Evolutionary conservation across 2,888 invertebrate species (phyloP), one percentile per base, ranked within the genome.

Genomic region (Perizoma affinitatum): DNA sequence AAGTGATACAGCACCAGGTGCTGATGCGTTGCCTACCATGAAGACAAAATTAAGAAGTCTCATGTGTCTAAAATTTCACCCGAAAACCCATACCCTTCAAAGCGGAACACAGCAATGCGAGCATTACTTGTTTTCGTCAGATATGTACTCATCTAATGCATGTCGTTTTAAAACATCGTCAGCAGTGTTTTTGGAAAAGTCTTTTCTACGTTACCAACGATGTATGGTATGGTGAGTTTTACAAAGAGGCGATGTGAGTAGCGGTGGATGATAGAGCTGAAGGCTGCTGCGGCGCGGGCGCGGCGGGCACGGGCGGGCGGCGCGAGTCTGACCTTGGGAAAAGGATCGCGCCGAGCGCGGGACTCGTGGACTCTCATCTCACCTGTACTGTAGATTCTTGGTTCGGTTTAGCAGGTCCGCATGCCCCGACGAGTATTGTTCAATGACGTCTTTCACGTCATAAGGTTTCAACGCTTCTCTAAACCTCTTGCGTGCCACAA

Each of bases 391-490:
- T 77, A 97, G 94, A 92, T 95, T 96, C 94, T 96, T 97, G 86
- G 97, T 96, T 89, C 97, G 93, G 85, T 96, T 96, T 83, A 97
- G 94, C 87, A 97, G 95, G 91, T 97, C 97, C 71, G 97, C 96
- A 89, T 97, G 96, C 82, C 95, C 95, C 76, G 96, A 96, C 66
- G 96, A 96, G 93, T 97, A 97, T 92, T 97, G 97, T 90, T 97
- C 97, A 89, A 97, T 97, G 87, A 97, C 97, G 93, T 97, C 97
- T 94, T 97, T 97, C 83, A 97, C 97, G 93, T 97, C 97, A 92
- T 97, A 97, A 72, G 97, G 97, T 93, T 97, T 96, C 88, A 97
- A 94, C 80, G 97, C 97, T 93, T 97, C 97, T 92, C 96, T 96
- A 94, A 97, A 97, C 93, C 97, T 97, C 93, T 96, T 95, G 90